Evolutionary conservation across 2,113 vertebrate species (phyloP).

Genomic region (Osmerus eperlanus): DNA sequence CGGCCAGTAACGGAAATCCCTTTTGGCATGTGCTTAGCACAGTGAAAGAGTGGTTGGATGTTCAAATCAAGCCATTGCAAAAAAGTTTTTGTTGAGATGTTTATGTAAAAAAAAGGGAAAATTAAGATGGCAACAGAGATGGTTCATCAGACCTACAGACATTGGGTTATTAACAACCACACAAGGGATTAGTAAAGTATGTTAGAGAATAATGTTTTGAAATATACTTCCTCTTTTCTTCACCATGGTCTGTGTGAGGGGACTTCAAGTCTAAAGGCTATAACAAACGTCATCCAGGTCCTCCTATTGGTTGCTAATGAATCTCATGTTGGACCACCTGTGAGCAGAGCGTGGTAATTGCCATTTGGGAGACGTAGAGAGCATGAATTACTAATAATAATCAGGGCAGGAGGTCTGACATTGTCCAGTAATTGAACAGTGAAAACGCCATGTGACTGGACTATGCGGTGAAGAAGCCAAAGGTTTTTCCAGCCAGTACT

Average conservation of each 20-base stretch:
- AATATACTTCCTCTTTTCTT: slow-evolving; percentile 24
- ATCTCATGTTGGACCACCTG: slow-evolving; percentile 63
- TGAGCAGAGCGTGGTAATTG: slow-evolving; percentile 65
- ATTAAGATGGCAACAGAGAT: too few species aligned
- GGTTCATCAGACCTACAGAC: too few species aligned
- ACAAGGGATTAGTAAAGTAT: too few species aligned
- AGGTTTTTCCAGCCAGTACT: slow-evolving; percentile 57
- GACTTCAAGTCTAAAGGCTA: slow-evolving; percentile 45
- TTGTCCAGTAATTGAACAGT: slow-evolving; percentile 55
- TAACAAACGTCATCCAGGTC: slow-evolving; percentile 45
- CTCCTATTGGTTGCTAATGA: slow-evolving; percentile 52
- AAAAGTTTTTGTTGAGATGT: too few species aligned
- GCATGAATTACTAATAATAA: slow-evolving; percentile 59
- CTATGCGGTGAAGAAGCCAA: slow-evolving; percentile 48
- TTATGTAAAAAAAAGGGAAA: too few species aligned
- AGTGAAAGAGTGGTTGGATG: too few species aligned
- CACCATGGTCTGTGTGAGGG: slow-evolving; percentile 28
- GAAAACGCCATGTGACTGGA: slow-evolving; percentile 54
- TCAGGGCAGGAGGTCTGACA: slow-evolving; percentile 46
- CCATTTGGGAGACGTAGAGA: slow-evolving; percentile 52
- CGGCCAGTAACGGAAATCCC: slow-evolving; percentile 36
- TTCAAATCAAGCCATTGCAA: too few species aligned
- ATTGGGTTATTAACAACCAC: too few species aligned
- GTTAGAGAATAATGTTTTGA: too few species aligned
- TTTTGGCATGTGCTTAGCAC: slow-evolving; percentile 4